These are phyloP conservation scores for Drosophila melanica DNA, from an alignment of 1,140 invertebrate genomes.

Conservation along the genomic window DNA sequence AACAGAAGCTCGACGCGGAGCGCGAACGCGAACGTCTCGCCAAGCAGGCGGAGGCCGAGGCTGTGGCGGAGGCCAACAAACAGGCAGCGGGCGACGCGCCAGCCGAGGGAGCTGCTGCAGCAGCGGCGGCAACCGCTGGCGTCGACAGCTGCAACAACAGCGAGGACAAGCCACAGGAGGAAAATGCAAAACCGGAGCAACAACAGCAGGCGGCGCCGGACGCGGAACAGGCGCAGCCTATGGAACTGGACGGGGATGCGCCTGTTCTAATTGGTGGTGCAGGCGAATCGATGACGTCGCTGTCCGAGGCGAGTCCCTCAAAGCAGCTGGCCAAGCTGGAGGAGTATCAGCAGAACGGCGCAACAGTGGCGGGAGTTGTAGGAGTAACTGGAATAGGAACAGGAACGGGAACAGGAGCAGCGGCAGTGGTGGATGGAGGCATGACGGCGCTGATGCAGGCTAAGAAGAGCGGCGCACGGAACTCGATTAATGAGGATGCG, in stretches of 20 bases:
- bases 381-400: no score
- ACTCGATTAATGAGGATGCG: slow-evolving; percentile 71
- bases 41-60: slow-evolving; percentile 59
- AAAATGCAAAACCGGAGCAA: slow-evolving; percentile 20
- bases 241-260: slow-evolving; percentile 58
- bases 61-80: slow-evolving; percentile 44
- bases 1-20: slow-evolving; percentile 73
- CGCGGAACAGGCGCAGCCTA: slow-evolving; percentile 32
- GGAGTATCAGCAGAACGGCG: slow-evolving; percentile 71
- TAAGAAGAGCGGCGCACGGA: slow-evolving; percentile 72
- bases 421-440: slow-evolving; percentile 15
- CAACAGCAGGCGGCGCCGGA: slow-evolving; percentile 3
- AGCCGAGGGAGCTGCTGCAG: slow-evolving; percentile 11
- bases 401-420: not conserved
- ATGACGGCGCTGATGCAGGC: slow-evolving; percentile 65
- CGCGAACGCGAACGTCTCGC: slow-evolving; percentile 56
- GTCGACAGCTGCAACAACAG: not conserved
- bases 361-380: not conserved
- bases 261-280: not conserved
- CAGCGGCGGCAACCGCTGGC: slow-evolving; percentile 1
- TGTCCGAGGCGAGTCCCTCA: slow-evolving; percentile 50
- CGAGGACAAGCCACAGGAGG: slow-evolving; percentile 32
- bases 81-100: slow-evolving; percentile 19
- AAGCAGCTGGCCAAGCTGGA: slow-evolving; percentile 48
- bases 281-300: not conserved